phyloP scores from a whole-genome alignment of 2,797 vertebrate genomes.

The Chelmon rostratus region DNA sequence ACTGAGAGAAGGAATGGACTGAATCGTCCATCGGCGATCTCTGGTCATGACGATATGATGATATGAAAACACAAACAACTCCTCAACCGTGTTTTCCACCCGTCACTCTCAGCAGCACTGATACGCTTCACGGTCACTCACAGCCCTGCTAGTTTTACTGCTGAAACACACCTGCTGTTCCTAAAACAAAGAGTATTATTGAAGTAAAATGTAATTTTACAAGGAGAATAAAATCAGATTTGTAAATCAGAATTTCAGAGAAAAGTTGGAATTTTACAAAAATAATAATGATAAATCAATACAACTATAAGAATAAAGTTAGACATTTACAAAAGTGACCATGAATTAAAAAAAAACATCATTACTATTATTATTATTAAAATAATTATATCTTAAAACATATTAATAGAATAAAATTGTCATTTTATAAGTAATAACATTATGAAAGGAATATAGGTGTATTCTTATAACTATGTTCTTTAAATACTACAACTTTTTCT shows the following conservation, averaged over 20 bases:
- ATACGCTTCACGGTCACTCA: slow-evolving; percentile 11
- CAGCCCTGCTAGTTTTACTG: background rate
- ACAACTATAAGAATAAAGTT: background rate
- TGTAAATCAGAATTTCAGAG: background rate
- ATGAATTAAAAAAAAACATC: background rate
- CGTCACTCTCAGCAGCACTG: slow-evolving; percentile 2
- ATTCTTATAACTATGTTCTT: background rate
- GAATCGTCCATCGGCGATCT: background rate
- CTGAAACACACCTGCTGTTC: background rate
- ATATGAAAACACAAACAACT: background rate
- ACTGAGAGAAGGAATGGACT: background rate
- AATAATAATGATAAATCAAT: background rate
- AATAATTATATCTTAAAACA: background rate
- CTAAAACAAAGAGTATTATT: background rate
- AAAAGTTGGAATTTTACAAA: background rate
- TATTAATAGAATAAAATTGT: background rate
- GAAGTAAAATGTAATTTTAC: background rate
- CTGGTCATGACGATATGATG: background rate
- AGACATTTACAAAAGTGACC: background rate
- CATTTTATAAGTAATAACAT: background rate
- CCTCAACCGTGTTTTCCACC: background rate
- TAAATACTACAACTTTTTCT: background rate
- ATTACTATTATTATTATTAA: too few relatives aligned
- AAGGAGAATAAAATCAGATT: background rate
- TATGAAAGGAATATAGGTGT: background rate